Conservation (phyloP, 1,140 invertebrate genomes). For the Euglossa dilemma region DNA sequence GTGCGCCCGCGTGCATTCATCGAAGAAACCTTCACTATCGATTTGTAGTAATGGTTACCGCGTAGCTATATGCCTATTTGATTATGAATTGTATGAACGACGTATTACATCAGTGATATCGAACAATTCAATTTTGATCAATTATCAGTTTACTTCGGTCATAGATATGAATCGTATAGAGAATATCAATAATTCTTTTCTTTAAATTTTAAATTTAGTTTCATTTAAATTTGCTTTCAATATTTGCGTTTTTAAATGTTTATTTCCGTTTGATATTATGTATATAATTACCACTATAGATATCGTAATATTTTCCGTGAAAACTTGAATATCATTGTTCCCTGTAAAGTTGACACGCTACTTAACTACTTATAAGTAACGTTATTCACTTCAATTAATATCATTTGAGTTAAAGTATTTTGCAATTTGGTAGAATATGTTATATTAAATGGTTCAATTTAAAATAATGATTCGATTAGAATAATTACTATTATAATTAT, state of each 20-base stretch:
- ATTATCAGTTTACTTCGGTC: not conserved
- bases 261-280: not conserved
- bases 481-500: not conserved
- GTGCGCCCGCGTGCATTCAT: not conserved
- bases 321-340: not conserved
- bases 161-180: not conserved
- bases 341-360: not conserved
- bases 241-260: not conserved
- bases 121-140: not conserved
- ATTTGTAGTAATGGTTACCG: constrained; percentile 7
- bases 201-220: not conserved
- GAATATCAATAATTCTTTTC: not conserved
- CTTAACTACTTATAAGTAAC: not conserved
- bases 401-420: not conserved
- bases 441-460: not conserved
- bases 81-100: not conserved
- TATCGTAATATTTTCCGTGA: not conserved
- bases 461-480: not conserved
- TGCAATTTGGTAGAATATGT: not conserved
- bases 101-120: not conserved
- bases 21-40: constrained; percentile 5
- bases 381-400: not conserved
- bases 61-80: not conserved
- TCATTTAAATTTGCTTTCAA: not conserved
- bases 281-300: not conserved